Evolutionary conservation across 2,888 invertebrate species (phyloP), one percentile per base, ranked within the genome.

Genomic region (Amphipoea lucens): DNA sequence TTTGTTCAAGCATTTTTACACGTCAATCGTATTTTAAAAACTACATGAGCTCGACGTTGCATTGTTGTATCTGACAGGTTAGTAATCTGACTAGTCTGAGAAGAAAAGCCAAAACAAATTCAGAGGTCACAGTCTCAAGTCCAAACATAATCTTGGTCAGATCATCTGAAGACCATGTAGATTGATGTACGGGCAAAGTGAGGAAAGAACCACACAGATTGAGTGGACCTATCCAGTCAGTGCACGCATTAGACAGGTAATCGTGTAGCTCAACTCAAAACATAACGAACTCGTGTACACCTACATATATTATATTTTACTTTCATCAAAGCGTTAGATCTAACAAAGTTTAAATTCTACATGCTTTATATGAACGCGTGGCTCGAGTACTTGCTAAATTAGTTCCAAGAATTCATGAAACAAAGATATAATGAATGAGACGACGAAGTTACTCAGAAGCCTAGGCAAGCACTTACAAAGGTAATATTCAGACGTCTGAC

Each of bases 351-450:
- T 67, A 7, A 60, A 57, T 40, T 42, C 20, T n/a, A 29, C n/a
- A 1, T 36, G 23, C 81, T 20, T 20, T 63, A 11, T 36, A 57
- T 54, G 36, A 11, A 45, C 42, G n/a, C 69, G 23, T 29, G 45
- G 1, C 9, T 40, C 14, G 9, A 45, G 60, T 20, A n/a, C 5
- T 7, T 23, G n/a, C 12, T 51, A 23, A 67, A 77, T 36, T 54
- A 40, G 60, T 60, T 70, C 40, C 57, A 42, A 79, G 57, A 79
- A 71, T 57, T 79, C 54, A 54, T 76, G 23, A 62, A 54, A 48
- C 54, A 54, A 40, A 45, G 42, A 54, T 69, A 40, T 60, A 78
- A 36, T 69, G 42, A 63, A 51, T 60, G 17, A 63, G 48, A 62
- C 29, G 60, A 57, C 9, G 62, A 60, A n/a, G n/a, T 36, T 48